Base-by-base conservation (phyloP, 2,797 vertebrate species). In the Acestrorhynchus altus region DNA sequence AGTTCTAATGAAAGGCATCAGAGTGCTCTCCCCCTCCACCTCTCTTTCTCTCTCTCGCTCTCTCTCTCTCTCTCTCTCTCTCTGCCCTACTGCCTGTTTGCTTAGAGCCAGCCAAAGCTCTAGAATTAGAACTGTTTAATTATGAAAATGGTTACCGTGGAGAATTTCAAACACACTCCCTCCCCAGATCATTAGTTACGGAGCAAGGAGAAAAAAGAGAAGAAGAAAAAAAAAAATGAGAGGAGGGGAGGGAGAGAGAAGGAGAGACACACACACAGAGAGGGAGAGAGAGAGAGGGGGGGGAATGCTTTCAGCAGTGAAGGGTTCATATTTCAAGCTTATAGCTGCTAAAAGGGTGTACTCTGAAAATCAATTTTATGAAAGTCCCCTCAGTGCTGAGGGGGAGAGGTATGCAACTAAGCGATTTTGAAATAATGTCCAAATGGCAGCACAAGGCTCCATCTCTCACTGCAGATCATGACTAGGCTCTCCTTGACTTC, bases 351-450 rank as follows among this genome's bases (percentile, higher is more conserved):
- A 98, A 97, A 97, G 95, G 95, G 93, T 95, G 93, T 95, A 95
- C 95, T 97, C 95, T 95, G 94, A 96, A 97, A 98, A 97, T 98
- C 96, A 98, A 98, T 98, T 98, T 97, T 96, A 97, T 97, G 96
- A 96, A 98, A 96, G 95, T 98, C 95, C 94, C 95, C 94, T 93
- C 90, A 96, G 95, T 94, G 96, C 95, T 96, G 96, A 96, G 96
- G 95, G 95, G 95, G 96, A 94, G 93, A 69, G 46, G 92, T 92
- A 92, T 95, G 96, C 96, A 97, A 94, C 96, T 93, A 95, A 96
- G 96, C 95, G 96, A 97, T 97, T 98, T 96, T 96, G 95, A 96
- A 96, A 96, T 96, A 94, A 95, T 91, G 94, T 95, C 92, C 89
- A 90, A 87, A 85, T 93, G 57, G 89, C 91, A 81, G 89, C 84